phyloP scores from a whole-genome alignment of 2,888 invertebrate genomes.

The Hoplodrina blanda region DNA sequence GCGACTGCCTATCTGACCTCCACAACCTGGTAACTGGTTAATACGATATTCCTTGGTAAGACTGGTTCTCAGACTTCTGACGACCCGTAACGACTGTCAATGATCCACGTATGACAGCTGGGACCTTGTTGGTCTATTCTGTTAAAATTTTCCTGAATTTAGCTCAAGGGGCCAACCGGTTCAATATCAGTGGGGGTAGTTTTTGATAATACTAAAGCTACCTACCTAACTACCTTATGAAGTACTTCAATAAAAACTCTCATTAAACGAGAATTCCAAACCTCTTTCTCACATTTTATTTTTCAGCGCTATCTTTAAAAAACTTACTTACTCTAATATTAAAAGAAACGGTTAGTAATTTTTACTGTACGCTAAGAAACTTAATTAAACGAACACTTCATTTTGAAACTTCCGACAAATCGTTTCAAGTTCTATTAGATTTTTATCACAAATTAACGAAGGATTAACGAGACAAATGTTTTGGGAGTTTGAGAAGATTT shows the following conservation, averaged over 20 bases:
- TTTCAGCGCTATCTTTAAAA: slow-evolving; percentile 14
- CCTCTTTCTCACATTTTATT: not conserved
- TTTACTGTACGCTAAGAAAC: slow-evolving; percentile 31
- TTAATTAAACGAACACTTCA: slow-evolving; percentile 53
- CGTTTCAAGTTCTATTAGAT: slow-evolving; percentile 46
- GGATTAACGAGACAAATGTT: slow-evolving; percentile 28
- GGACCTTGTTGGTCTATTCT: too few species aligned
- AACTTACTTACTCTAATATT: slow-evolving; percentile 25
- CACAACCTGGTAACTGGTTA: too few species aligned
- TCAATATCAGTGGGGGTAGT: too few species aligned
- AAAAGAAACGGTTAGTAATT: slow-evolving; percentile 42
- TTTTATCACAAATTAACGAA: slow-evolving; percentile 50
- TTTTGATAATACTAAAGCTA: too few species aligned
- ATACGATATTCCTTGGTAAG: too few species aligned
- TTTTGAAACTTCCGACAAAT: slow-evolving; percentile 41
- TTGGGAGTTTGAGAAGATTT: slow-evolving; percentile 14
- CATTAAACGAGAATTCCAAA: not conserved
- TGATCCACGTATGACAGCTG: too few species aligned
- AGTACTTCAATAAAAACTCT: not conserved
- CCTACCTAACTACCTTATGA: not conserved
- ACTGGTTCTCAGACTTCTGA: too few species aligned
- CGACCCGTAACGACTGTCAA: too few species aligned
- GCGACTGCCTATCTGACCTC: too few species aligned
- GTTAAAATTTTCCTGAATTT: too few species aligned
- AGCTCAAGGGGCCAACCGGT: too few species aligned